Percentiles rank a stretch among this genome's conserved stretches.
phyloP scores from a whole-genome alignment of 2,113 vertebrate genomes.

The Amblyopsis rosae region DNA sequence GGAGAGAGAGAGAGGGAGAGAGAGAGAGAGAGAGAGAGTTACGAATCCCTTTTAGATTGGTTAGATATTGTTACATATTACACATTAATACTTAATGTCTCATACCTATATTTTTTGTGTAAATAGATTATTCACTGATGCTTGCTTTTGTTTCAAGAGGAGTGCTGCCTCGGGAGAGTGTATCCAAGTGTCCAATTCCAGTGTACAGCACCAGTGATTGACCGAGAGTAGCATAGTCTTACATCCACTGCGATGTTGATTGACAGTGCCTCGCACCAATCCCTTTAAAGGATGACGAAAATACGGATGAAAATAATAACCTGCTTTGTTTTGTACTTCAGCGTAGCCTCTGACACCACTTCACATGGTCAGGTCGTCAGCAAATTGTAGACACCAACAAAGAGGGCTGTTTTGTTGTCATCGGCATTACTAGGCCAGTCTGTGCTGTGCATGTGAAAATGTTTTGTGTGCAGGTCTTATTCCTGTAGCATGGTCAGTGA shows the following conservation, averaged over 20 bases:
- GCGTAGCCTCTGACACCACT: slow-evolving; percentile 57
- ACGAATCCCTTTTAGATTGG: neutral
- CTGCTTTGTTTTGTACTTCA: slow-evolving; percentile 55
- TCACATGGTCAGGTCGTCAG: slow-evolving; percentile 48
- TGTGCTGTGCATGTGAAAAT: neutral
- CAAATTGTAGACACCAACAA: slow-evolving; percentile 47
- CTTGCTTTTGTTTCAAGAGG: neutral
- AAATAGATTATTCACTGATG: neutral
- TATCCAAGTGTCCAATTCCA: slow-evolving; percentile 13
- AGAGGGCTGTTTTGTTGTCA: slow-evolving; percentile 30
- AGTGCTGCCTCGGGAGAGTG: neutral
- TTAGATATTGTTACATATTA: slow-evolving; percentile 3
- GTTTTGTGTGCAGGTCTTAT: neutral
- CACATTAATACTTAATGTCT: slow-evolving; percentile 4
- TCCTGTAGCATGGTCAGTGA: too few relatives aligned
- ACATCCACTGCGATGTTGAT: slow-evolving; percentile 26
- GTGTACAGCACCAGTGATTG: slow-evolving; percentile 7
- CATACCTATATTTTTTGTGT: too few relatives aligned
- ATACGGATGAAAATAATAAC: slow-evolving; percentile 45
- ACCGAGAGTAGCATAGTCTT: slow-evolving; percentile 2
- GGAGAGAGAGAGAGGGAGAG: neutral
- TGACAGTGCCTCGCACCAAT: slow-evolving; percentile 26
- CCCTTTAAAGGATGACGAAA: slow-evolving; percentile 26
- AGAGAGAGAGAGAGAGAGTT: neutral
- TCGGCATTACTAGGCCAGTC: neutral